Evolutionary conservation across 92 coral and sea anemone species (phyloP).

Genomic region (Palythoa grandiflora): DNA sequence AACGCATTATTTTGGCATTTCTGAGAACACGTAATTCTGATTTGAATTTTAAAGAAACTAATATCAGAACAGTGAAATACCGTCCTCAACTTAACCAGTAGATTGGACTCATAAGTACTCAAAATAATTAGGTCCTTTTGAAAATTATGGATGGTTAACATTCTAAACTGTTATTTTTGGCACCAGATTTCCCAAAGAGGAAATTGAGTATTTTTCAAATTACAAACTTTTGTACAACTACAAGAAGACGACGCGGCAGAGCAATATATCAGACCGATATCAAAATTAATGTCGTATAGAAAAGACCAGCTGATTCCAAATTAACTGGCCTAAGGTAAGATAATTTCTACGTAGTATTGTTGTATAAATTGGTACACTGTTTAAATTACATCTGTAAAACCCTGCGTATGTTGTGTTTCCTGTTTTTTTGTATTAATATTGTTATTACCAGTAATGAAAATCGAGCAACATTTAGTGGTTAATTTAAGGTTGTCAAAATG

Average conservation of each 20-base stretch:
- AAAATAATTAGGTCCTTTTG: not conserved
- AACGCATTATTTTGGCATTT: not conserved
- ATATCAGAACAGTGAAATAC: not conserved
- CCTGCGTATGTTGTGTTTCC: too few species aligned
- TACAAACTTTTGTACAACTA: not conserved
- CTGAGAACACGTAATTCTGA: not conserved
- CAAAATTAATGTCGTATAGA: too few species aligned
- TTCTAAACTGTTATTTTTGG: not conserved
- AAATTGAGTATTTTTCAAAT: not conserved
- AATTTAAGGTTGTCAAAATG: too few species aligned
- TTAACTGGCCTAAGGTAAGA: too few species aligned
- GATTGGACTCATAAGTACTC: not conserved
- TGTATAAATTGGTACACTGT: too few species aligned
- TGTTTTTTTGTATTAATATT: too few species aligned
- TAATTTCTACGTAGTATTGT: too few species aligned
- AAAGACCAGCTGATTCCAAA: too few species aligned
- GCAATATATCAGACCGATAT: too few species aligned
- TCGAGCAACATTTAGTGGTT: too few species aligned
- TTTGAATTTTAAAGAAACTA: not conserved
- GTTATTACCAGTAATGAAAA: too few species aligned
- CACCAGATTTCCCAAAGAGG: not conserved
- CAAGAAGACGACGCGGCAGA: not conserved
- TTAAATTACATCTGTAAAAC: too few species aligned
- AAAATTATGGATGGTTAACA: constrained; percentile 4
- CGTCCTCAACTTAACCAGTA: not conserved